Evolutionary conservation across 2,888 invertebrate species (phyloP).

Genomic region (Malthinus seriepunctatus): DNA sequence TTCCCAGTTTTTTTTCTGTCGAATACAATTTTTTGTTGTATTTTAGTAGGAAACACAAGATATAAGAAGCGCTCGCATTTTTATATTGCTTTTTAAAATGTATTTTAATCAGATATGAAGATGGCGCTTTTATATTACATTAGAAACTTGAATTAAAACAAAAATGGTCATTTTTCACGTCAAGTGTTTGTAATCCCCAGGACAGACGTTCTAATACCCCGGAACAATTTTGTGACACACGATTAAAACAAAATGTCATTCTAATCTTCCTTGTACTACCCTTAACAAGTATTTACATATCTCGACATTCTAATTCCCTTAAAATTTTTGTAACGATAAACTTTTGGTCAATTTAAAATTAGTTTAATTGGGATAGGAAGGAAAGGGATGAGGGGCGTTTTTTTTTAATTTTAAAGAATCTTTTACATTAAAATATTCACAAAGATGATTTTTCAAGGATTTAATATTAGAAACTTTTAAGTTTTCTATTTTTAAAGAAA

Average conservation of each 20-base stretch:
- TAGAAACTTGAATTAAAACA: neutral
- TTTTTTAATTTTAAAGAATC: too few relatives aligned
- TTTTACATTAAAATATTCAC: too few relatives aligned
- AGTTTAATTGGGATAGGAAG: too few relatives aligned
- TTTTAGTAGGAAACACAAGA: conserved; percentile 25
- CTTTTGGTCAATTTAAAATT: neutral
- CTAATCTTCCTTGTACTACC: conserved; percentile 30
- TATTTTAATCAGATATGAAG: neutral
- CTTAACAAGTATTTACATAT: conserved; percentile 30
- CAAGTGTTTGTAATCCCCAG: conserved; percentile 24
- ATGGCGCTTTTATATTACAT: neutral
- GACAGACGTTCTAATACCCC: conserved; percentile 30
- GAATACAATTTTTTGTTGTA: conserved; percentile 38
- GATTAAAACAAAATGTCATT: conserved; percentile 32
- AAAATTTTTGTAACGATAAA: conserved; percentile 11
- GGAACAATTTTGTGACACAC: conserved; percentile 31
- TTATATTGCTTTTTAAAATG: neutral
- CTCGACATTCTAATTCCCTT: conserved; percentile 26
- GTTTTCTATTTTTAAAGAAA: too few relatives aligned
- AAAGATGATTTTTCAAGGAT: too few relatives aligned
- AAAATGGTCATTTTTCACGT: conserved; percentile 18
- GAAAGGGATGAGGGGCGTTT: too few relatives aligned
- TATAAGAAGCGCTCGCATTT: conserved; percentile 18
- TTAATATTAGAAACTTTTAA: too few relatives aligned
- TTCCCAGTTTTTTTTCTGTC: conserved; percentile 46